Base-by-base conservation (phyloP, 2,797 vertebrate genomes). In the Propithecus perrieri region DNA sequence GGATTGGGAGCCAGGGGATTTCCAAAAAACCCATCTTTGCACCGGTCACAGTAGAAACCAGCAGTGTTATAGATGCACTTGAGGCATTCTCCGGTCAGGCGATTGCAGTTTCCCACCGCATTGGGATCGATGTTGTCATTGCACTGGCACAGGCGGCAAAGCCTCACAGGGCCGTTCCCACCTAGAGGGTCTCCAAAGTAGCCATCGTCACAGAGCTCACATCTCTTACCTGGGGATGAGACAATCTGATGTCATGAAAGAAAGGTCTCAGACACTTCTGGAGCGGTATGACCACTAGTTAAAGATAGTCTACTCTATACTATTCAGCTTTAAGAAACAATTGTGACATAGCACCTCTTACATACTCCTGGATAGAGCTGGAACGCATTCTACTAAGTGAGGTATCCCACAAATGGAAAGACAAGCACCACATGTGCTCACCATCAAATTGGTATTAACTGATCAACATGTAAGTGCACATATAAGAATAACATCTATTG, bases 61-160 rank as follows among this genome's bases (percentile, higher is more conserved):
- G 98, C 98, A 0, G 99, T 99, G 99, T 99, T 99, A 97, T 99
- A 98, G 98, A 99, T 99, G 98, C 99, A 99, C 91, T 99, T 99
- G 53, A 99, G 99, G 95, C 99, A 99, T 93, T 99, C 98, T 1
- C 99, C 99, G 0, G 98, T 99, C 92, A 98, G 98, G 0, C 99
- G 99, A 97, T 99, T 98, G 0, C 99, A 99, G 97, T 99, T 99
- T 0, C 99, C 99, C 9, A 99, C 99, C 0, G 99, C 99, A 0
- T 99, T 99, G 97, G 99, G 99, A 97, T 99, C 99, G 0, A 99
- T 99, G 98, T 99, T 99, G 98, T 99, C 99, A 0, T 99, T 99
- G 98, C 99, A 99, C 74, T 99, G 99, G 94, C 99, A 99, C n/a
- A 98, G 98, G 10, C 99, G 98, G 96, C 99, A 99, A 0, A 98